Conservation (phyloP, 1,140 invertebrate genomes). For the Laupala kohalensis region DNA sequence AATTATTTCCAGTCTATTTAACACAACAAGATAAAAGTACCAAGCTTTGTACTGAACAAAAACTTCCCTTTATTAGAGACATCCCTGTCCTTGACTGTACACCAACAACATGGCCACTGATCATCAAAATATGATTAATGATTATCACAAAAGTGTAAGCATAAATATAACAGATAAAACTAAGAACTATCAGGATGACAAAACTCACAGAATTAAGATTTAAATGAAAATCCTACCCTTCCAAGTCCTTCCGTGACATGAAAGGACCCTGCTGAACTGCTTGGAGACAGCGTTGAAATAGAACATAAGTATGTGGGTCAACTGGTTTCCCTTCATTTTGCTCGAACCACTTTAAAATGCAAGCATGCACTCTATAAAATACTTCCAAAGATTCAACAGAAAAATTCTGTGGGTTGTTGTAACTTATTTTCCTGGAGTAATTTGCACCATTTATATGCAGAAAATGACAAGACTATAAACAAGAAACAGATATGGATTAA, state of each 20-base stretch:
- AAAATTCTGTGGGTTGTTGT: conserved; percentile 65
- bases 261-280: conserved; percentile 29
- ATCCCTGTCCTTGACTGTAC: too few relatives aligned
- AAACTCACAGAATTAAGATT: too few relatives aligned
- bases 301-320: not conserved
- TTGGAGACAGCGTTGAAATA: conserved; percentile 25
- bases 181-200: too few relatives aligned
- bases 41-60: too few relatives aligned
- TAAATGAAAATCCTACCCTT: not conserved
- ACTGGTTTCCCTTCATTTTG: conserved; percentile 38
- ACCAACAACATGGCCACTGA: too few relatives aligned
- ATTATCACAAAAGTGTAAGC: too few relatives aligned
- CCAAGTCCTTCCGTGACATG: conserved; percentile 15
- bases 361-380: conserved; percentile 69
- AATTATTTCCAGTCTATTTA: too few relatives aligned
- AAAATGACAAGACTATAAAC: conserved; percentile 48
- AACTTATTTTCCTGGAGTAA: conserved; percentile 77
- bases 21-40: too few relatives aligned
- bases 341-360: conserved; percentile 73
- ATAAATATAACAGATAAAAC: too few relatives aligned
- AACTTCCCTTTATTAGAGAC: too few relatives aligned
- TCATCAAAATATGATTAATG: too few relatives aligned
- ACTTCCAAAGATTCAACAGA: conserved; percentile 83
- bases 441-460: conserved; percentile 65
- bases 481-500: conserved; percentile 1